Evolutionary conservation across 1,140 invertebrate species (phyloP), one percentile per base, ranked within the genome.

Genomic region (Stegodyphus mimosarum): DNA sequence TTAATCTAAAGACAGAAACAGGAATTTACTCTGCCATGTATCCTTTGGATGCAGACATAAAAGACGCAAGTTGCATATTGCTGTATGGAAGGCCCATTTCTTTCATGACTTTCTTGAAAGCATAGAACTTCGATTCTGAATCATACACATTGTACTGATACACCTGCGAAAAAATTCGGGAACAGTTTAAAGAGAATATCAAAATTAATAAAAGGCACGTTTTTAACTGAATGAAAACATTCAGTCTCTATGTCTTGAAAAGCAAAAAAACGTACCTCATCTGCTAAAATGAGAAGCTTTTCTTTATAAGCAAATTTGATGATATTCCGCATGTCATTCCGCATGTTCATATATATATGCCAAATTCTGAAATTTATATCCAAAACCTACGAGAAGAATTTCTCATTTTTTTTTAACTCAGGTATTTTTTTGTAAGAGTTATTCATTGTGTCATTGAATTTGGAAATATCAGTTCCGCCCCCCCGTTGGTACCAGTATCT

Each of bases 141-240:
- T 95, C 95, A 90, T 99, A 99, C 55, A 99, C 93, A 90, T 99
- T 99, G 89, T 99, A 95, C 91, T 99, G 98, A 88, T 95, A 95
- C 6, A 95, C 94, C 93, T 94, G 88, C 7, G 50, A 18, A 53
- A 67, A 64, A 50, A 83, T 60, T 60, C 9, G 55, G 9, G 2
- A 60, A 5, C 15, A 2, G 2, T 60, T 60, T 2, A 60, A 60
- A 60, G 0, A 15, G 1, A 1, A 60, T 9, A 2, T 10, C 5
- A 9, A 15, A 10, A 60, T 9, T 15, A 60, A 10, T 60, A 10
- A 10, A 60, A 9, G 9, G 55, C 55, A 60, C 33, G 33, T 3
- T 3, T 33, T 33, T 33, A 33, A 33, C 33, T 1, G 1, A 33
- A 33, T 33, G n/a, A 33, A 33, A 33, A 3, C 33, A 33, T 33